Conservation (phyloP, 1,140 invertebrate genomes). For the Drosophila paulistorum region DNA sequence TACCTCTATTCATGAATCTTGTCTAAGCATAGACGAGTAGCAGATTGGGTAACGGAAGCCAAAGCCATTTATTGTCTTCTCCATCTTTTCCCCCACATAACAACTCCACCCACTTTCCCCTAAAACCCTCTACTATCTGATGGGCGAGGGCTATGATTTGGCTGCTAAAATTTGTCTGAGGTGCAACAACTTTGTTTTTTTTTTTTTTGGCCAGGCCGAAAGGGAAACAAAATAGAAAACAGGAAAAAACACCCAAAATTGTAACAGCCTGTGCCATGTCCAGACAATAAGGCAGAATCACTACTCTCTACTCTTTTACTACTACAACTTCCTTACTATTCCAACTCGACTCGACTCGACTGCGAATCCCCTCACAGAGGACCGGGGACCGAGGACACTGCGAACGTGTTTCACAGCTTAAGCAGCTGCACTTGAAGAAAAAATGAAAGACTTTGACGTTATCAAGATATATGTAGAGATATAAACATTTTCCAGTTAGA, state of each 20-base stretch:
- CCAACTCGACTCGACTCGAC: conserved; percentile 1
- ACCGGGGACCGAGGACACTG: conserved; percentile 35
- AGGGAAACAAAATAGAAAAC: not conserved
- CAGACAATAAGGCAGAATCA: conserved; percentile 11
- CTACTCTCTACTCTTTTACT: not conserved
- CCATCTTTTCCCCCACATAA: not conserved
- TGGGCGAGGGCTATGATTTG: not conserved
- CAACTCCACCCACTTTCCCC: no score
- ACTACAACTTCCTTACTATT: not conserved
- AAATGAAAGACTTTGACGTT: not conserved
- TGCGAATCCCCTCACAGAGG: conserved; percentile 13
- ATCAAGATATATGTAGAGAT: no score
- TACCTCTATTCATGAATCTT: conserved; percentile 14
- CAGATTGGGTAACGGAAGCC: conserved; percentile 8
- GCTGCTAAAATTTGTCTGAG: conserved; percentile 7
- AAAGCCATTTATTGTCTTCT: conserved; percentile 18
- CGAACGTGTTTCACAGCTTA: conserved; percentile 54
- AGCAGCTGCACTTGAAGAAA: conserved; percentile 20
- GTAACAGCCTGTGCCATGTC: conserved; percentile 10
- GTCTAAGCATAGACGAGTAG: conserved; percentile 11
- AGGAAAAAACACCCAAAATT: not conserved
- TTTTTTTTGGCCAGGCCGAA: not conserved
- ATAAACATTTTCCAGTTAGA: no score
- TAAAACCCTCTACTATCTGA: not conserved
- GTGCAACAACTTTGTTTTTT: conserved; percentile 12